Evolutionary conservation across 2,888 invertebrate genomes (phyloP).

Genomic region (Salticus scenicus): DNA sequence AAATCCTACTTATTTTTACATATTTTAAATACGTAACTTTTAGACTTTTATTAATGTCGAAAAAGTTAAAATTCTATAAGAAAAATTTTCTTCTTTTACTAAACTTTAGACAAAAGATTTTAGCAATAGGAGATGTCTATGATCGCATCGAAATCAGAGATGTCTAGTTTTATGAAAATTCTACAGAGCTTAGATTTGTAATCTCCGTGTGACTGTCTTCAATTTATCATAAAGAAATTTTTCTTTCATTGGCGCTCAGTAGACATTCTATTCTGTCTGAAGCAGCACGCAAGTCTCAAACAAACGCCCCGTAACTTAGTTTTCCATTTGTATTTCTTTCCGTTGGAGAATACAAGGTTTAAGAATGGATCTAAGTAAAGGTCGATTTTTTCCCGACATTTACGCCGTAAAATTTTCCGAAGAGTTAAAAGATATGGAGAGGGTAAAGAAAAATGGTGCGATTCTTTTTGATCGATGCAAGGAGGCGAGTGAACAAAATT

Average conservation of each 20-base stretch:
- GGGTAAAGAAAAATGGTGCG: conserved; percentile 62
- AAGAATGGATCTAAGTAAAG: conserved; percentile 52
- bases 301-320: conserved; percentile 63
- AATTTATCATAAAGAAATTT: conserved; percentile 53
- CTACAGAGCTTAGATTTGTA: conserved; percentile 63
- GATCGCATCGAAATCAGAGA: conserved; percentile 1
- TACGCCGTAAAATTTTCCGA: conserved; percentile 18
- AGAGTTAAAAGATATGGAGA: conserved; percentile 61
- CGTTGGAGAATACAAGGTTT: conserved; percentile 50
- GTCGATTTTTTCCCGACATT: conserved; percentile 51
- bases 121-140: no score
- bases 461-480: conserved; percentile 57
- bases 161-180: conserved; percentile 60
- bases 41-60: no score
- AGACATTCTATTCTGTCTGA: conserved; percentile 52
- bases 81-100: no score
- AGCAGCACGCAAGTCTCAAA: conserved; percentile 53
- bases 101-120: no score
- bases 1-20: no score
- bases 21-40: no score
- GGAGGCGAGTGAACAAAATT: conserved; percentile 26
- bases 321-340: conserved; percentile 57
- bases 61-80: no score
- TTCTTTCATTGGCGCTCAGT: neutral
- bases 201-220: conserved; percentile 57